Percentiles rank a stretch among this genome's conserved stretches.
Evolutionary conservation across 2,888 invertebrate genomes (phyloP).

Genomic region (Harmothoe impar): DNA sequence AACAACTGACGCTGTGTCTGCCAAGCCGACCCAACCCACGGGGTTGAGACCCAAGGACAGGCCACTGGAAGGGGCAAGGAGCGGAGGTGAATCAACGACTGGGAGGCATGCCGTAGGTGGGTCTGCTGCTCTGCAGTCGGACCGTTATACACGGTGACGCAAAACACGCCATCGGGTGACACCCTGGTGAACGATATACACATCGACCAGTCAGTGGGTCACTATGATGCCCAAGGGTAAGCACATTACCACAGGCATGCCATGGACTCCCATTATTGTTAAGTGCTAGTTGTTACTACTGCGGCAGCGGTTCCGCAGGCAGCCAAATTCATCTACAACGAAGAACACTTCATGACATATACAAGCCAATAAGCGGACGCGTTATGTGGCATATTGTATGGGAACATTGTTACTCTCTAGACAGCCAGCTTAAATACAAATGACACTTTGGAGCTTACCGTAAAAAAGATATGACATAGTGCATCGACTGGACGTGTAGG

Average conservation of each 20-base stretch:
- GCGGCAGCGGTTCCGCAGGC: no score
- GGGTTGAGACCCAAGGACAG: neutral
- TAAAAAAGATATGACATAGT: no score
- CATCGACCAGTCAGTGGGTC: neutral
- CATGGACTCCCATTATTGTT: neutral
- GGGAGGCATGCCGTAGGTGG: neutral
- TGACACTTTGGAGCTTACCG: no score
- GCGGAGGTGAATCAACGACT: neutral
- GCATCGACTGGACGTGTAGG: neutral
- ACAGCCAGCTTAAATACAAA: no score
- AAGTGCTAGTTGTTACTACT: neutral
- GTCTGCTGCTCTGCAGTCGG: neutral
- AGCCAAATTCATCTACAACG: no score
- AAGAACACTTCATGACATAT: no score
- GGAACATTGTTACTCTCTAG: no score
- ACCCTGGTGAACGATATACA: neutral
- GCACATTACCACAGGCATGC: neutral
- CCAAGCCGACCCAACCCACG: constrained; percentile 35
- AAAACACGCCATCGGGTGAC: neutral
- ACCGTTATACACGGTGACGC: neutral
- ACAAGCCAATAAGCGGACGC: no score
- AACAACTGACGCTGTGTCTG: constrained; percentile 20
- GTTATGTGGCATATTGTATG: no score
- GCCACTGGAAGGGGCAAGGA: neutral
- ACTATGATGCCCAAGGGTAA: neutral